Conservation (phyloP, 2,888 invertebrate species). For the Drosophila bunnanda region DNA sequence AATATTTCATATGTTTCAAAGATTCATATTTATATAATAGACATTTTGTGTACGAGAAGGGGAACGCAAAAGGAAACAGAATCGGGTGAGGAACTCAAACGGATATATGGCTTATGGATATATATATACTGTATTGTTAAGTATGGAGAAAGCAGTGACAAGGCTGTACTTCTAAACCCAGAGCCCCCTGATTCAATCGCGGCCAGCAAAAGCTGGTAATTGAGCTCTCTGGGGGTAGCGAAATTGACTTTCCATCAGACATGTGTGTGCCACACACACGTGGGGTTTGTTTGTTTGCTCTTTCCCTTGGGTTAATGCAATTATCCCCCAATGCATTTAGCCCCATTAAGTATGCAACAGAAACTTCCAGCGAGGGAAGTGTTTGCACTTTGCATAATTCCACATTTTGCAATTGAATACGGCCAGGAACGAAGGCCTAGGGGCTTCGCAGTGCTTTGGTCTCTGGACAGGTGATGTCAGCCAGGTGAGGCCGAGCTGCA, state of each 20-base stretch:
- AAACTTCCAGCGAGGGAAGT: conserved; percentile 55
- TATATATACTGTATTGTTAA: conserved; percentile 14
- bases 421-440: conserved; percentile 12
- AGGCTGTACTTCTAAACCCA: not conserved
- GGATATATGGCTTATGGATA: conserved; percentile 50
- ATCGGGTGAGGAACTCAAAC: conserved; percentile 56
- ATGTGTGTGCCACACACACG: conserved; percentile 13
- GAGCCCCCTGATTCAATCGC: conserved; percentile 3
- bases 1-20: conserved; percentile 74
- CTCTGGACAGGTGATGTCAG: conserved; percentile 1
- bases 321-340: conserved; percentile 70
- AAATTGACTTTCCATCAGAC: conserved; percentile 21
- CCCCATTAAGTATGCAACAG: conserved; percentile 78
- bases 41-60: conserved; percentile 51
- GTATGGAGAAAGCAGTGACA: conserved; percentile 2
- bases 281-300: conserved; percentile 32
- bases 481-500: conserved; percentile 3
- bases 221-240: conserved; percentile 3
- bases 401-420: conserved; percentile 61
- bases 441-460: conserved; percentile 1
- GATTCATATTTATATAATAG: conserved; percentile 60
- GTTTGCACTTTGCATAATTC: conserved; percentile 80
- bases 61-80: conserved; percentile 61
- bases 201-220: conserved; percentile 24
- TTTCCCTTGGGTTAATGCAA: conserved; percentile 64